These are phyloP conservation scores for Palythoa grandis DNA, from an alignment of 92 coral and sea anemone species.

Conservation along the genomic window DNA sequence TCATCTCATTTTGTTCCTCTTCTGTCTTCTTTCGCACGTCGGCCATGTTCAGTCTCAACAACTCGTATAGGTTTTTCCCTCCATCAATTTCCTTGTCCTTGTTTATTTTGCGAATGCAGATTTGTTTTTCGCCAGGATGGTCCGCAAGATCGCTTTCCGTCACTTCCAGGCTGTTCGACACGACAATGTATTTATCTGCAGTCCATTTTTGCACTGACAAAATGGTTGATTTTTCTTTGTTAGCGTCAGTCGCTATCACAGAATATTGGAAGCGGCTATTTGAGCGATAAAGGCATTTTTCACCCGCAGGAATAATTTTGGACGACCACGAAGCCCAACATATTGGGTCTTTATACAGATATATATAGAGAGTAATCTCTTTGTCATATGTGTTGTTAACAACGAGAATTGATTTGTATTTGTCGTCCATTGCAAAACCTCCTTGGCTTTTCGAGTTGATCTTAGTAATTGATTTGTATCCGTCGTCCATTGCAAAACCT, in stretches of 20 bases:
- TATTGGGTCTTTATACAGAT: conserved; percentile 6
- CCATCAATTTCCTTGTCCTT: conserved; percentile 33
- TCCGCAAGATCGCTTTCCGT: conserved; percentile 37
- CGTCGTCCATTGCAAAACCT: conserved; percentile 9
- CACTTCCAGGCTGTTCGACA: conserved; percentile 16
- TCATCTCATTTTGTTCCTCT: conserved; percentile 31
- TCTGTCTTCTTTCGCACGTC: conserved; percentile 43
- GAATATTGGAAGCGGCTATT: conserved; percentile 26
- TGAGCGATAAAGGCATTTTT: conserved; percentile 35
- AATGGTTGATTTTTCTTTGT: not conserved
- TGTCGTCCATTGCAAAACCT: conserved; percentile 7
- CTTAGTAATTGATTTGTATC: conserved; percentile 50
- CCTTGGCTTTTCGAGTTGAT: too few relatives aligned
- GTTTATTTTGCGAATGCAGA: conserved; percentile 53
- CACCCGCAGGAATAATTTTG: conserved; percentile 39
- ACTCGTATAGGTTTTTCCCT: conserved; percentile 51
- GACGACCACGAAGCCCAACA: conserved; percentile 51
- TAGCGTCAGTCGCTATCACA: conserved; percentile 38
- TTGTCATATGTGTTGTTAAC: conserved; percentile 47
- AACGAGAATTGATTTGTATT: conserved; percentile 53
- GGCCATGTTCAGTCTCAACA: conserved; percentile 52
- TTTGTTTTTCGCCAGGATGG: conserved; percentile 35
- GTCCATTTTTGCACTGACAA: conserved; percentile 23
- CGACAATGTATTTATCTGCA: conserved; percentile 22
- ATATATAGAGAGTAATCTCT: conserved; percentile 34